Evolutionary conservation across 2,797 vertebrate genomes (phyloP), one percentile per base, ranked within the genome.

Genomic region (Gila robusta): DNA sequence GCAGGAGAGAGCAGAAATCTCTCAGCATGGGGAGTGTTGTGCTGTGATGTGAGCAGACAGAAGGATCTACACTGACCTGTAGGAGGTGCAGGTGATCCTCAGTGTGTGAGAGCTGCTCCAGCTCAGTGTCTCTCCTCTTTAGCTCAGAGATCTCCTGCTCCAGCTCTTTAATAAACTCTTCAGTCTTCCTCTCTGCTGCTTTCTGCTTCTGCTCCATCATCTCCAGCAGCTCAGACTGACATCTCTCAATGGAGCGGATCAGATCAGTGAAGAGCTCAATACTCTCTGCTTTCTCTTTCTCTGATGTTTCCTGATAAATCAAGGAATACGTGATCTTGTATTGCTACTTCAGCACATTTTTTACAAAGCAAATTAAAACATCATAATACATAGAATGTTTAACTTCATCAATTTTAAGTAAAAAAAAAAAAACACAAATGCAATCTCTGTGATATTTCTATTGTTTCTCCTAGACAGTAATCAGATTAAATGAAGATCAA

Each of bases 141-240:
- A 64, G n/a, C n/a, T 64, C 59, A 26, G 59, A 28, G n/a, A 64
- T 64, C 59, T 64, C 59, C 59, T 64, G 59, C n/a, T 64, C 2
- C 59, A 64, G 59, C 59, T 28, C 59, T 64, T 28, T 64, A 64
- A 64, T 64, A 5, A 28, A 3, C 59, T 64, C 59, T 28, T 64
- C 59, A 14, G n/a, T 3, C 59, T 64, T n/a, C 59, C 26, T 26
- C n/a, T 64, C 59, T 26, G n/a, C n/a, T 62, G 59, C 59, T 64
- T 14, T 64, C 59, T 64, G 59, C 59, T 64, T 64, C 59, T 64
- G n/a, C n/a, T 64, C 59, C 59, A 64, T 64, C 59, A 14, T 64
- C 59, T 28, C n/a, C 59, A 64, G 59, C n/a, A 28, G 5, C 59
- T 64, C 59, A 64, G 59, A 64, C n/a, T 64, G 59, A 64, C 59